These are phyloP conservation scores for Xenops minutus DNA, from an alignment of 2,797 vertebrate species.

Conservation along the genomic window DNA sequence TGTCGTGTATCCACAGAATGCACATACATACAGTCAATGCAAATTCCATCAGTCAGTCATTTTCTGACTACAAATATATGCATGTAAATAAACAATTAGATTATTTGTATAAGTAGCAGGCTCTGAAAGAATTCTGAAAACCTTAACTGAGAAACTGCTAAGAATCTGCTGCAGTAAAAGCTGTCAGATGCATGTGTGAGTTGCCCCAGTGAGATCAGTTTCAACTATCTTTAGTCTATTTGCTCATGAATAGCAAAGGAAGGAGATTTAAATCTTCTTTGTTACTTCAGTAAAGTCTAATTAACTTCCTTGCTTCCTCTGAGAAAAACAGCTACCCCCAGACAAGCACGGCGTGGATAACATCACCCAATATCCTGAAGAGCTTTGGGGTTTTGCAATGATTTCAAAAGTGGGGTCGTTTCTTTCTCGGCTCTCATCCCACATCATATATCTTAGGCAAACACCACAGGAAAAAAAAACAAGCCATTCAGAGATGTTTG, in stretches of 20 bases:
- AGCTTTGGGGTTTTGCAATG: neutral
- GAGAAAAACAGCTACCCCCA: constrained; percentile 22
- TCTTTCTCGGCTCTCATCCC: neutral
- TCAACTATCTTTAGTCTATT: neutral
- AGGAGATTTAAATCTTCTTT: constrained; percentile 30
- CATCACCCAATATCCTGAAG: constrained; percentile 39
- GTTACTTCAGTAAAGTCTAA: constrained; percentile 35
- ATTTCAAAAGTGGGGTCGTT: neutral
- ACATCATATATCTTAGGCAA: neutral
- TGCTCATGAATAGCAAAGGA: constrained; percentile 30
- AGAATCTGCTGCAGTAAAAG: neutral
- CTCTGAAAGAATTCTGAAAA: neutral
- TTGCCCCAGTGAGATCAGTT: neutral
- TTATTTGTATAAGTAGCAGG: neutral
- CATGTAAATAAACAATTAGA: neutral
- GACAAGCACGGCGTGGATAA: constrained; percentile 3
- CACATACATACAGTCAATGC: neutral
- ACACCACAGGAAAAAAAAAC: neutral
- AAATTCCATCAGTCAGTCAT: neutral
- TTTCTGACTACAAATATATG: neutral
- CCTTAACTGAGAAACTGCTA: neutral
- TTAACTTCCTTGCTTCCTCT: constrained; percentile 32
- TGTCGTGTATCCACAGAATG: neutral
- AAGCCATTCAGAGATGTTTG: neutral
- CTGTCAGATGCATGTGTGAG: neutral